Evolutionary conservation across 2,888 invertebrate species (phyloP), one percentile per base, ranked within the genome.

Genomic region (Yponomeuta plumbellus): DNA sequence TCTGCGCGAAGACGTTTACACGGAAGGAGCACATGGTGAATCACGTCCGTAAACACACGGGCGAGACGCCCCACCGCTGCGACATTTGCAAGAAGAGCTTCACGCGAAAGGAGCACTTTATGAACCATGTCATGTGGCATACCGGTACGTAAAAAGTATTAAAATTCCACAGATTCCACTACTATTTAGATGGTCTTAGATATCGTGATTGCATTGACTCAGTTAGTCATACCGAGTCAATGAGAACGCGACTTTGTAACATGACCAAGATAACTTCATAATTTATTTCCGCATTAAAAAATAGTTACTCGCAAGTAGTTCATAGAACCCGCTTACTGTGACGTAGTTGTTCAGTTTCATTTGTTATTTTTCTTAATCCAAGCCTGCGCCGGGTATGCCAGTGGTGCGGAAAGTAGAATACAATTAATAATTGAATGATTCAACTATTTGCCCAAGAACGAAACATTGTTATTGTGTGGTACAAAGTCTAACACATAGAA

Each of bases 91-190:
- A 95, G 84, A 95, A 95, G 87, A 95, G 95, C 77, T 95, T 95
- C 82, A 95, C 95, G 4, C 86, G 95, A 69, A 95, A 95, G 76
- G 95, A 95, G 75, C 95, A 95, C 78, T 95, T 95, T 76, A 95
- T 95, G 94, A 95, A 95, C 82, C 95, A 95, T 76, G 95, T 95
- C 69, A 95, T 95, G 95, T 95, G 95, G 95, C 95, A 95, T 75
- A 94, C 94, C 75, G 94, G 94, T 93, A 79, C 5, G 34, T 13
- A 52, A 52, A 34, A 34, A 8, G 34, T 34, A 34, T 34, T 34
- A 34, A 34, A 34, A 34, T 34, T 34, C 34, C 26, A 26, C 26
- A 26, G 26, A 26, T 26, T 44, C 44, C 44, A 52, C 17, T 13
- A 4, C 5, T 52, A 52, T 17, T 17, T 52, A 13, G 13, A 44